These are phyloP conservation scores for Acanthochromis polyacanthus DNA, from an alignment of 2,113 vertebrate species.

Conservation along the genomic window DNA sequence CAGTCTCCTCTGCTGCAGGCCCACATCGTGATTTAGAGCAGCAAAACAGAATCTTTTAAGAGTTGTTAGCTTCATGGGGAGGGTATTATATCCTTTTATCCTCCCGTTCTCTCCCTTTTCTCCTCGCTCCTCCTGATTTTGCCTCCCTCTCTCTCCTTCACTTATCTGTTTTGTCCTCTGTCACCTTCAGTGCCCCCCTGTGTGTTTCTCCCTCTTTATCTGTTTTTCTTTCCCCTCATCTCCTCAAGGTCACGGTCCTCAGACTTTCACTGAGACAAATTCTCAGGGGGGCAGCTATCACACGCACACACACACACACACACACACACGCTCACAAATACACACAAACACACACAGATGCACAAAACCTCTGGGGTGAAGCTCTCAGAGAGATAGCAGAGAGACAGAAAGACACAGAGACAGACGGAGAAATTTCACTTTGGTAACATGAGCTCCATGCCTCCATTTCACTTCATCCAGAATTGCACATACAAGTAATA, in stretches of 20 bases:
- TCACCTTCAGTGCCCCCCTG: conserved; percentile 49
- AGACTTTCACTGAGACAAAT: conserved; percentile 62
- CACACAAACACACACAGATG: not conserved
- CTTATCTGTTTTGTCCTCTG: conserved; percentile 49
- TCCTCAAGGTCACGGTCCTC: conserved; percentile 74
- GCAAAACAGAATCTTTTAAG: not conserved
- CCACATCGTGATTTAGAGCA: not conserved
- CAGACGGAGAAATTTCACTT: conserved; percentile 22
- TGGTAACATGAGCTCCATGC: conserved; percentile 43
- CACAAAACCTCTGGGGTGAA: conserved; percentile 24
- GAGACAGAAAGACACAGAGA: conserved; percentile 21
- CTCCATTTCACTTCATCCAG: conserved; percentile 13
- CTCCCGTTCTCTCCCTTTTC: not conserved
- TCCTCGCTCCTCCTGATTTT: conserved; percentile 12
- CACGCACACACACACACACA: conserved; percentile 16
- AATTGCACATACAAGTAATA: conserved; percentile 25
- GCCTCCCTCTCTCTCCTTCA: conserved; percentile 14
- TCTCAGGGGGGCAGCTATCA: conserved; percentile 38
- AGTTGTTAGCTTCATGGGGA: no score
- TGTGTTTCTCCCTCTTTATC: conserved; percentile 60
- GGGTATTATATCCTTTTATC: not conserved
- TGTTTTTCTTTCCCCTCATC: conserved; percentile 42
- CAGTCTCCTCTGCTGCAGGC: not conserved
- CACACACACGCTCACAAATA: conserved; percentile 22
- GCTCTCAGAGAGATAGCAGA: conserved; percentile 27